Evolutionary conservation across 2,888 invertebrate species (phyloP).

Genomic region (Theretra japonica): DNA sequence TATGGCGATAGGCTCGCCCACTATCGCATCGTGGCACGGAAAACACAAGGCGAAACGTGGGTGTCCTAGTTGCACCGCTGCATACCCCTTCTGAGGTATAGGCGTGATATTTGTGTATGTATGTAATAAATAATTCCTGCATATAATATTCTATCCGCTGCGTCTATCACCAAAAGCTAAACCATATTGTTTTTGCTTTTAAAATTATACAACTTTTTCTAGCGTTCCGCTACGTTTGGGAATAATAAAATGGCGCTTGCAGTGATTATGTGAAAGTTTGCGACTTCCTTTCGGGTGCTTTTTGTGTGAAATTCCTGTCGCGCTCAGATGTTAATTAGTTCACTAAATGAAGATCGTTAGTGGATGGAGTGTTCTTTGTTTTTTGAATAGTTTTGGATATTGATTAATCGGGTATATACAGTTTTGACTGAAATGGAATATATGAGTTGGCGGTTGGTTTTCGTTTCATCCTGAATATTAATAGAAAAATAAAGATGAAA

Average conservation of each 20-base stretch:
- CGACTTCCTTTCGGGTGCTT: slow-evolving; percentile 45
- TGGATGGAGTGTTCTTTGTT: slow-evolving; percentile 35
- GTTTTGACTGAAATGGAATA: no score
- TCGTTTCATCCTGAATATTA: no score
- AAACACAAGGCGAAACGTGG: no score
- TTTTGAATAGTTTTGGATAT: not conserved
- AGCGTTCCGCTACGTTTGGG: slow-evolving; percentile 43
- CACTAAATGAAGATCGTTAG: slow-evolving; percentile 39
- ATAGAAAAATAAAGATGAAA: no score
- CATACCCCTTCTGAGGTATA: no score
- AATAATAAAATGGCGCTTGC: slow-evolving; percentile 46
- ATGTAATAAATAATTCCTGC: no score
- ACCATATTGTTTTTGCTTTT: not conserved
- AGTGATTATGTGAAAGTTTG: slow-evolving; percentile 49
- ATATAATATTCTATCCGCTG: slow-evolving; percentile 32
- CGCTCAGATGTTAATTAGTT: slow-evolving; percentile 42
- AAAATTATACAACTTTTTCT: slow-evolving; percentile 39
- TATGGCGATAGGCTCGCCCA: no score
- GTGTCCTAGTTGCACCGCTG: no score
- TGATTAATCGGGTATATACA: no score
- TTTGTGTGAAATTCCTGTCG: slow-evolving; percentile 40
- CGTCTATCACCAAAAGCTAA: slow-evolving; percentile 23
- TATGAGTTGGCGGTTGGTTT: no score
- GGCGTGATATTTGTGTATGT: no score
- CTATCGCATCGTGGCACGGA: no score